These are phyloP conservation scores for Hydrotaea cyrtoneurina DNA, from an alignment of 2,888 invertebrate species.

Conservation along the genomic window DNA sequence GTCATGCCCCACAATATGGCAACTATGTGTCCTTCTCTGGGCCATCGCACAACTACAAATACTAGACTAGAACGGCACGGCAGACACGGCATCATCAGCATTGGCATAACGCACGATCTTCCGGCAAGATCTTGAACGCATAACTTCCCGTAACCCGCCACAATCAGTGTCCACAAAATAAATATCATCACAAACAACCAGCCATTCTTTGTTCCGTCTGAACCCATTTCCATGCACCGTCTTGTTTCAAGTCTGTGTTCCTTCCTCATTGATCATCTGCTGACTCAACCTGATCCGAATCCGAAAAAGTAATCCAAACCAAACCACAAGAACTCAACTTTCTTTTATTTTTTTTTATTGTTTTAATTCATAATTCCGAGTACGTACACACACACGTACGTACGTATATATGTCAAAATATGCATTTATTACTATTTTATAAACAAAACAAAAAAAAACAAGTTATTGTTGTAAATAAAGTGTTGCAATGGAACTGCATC, in stretches of 20 bases:
- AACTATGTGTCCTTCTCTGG: conserved; percentile 75
- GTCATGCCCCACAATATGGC: conserved; percentile 62
- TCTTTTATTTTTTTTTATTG: background rate
- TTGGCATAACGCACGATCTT: background rate
- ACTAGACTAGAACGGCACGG: too few species aligned
- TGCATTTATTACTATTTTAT: conserved; percentile 41
- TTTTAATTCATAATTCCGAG: background rate
- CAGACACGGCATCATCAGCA: conserved; percentile 26
- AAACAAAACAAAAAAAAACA: conserved; percentile 25
- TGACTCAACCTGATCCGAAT: background rate
- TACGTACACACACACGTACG: background rate
- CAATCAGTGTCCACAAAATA: background rate
- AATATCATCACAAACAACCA: background rate
- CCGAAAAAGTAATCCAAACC: background rate
- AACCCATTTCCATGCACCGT: background rate
- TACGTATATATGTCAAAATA: conserved; percentile 21
- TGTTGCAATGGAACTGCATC: conserved; percentile 64
- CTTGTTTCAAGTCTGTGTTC: background rate
- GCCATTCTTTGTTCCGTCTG: background rate
- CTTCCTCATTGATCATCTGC: background rate
- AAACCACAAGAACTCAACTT: background rate
- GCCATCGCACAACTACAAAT: conserved; percentile 74
- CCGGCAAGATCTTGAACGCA: too few species aligned
- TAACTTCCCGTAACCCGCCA: background rate
- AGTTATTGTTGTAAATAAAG: conserved; percentile 58